phyloP scores from a whole-genome alignment of 2,888 invertebrate genomes.

The Empis livida region DNA sequence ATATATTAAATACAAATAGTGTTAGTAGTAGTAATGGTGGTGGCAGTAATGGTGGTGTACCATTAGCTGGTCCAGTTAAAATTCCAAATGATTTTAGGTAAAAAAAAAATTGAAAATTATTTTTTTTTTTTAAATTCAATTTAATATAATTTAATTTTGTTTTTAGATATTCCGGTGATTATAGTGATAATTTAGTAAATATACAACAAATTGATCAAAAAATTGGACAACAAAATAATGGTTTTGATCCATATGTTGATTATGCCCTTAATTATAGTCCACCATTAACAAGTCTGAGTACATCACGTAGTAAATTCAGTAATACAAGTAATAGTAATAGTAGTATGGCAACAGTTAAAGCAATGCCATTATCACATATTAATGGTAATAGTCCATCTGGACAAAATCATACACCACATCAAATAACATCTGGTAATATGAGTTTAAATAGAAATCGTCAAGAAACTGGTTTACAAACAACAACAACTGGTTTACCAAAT shows the following conservation, averaged over 20 bases:
- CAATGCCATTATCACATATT: conserved; percentile 14
- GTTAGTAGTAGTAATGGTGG: conserved; percentile 3
- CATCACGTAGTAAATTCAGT: conserved; percentile 29
- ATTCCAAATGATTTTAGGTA: conserved; percentile 49
- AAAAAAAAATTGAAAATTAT: background rate
- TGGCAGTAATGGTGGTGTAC: conserved; percentile 43
- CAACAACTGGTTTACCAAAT: conserved; percentile 30
- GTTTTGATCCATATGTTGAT: conserved; percentile 79
- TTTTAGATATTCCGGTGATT: conserved; percentile 31
- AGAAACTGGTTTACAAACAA: conserved; percentile 34
- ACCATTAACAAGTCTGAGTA: conserved; percentile 40
- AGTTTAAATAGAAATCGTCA: conserved; percentile 29
- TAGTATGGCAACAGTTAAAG: conserved; percentile 25
- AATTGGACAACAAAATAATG: conserved; percentile 63
- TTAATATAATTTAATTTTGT: background rate
- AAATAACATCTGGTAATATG: conserved; percentile 13
- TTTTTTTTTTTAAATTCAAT: background rate
- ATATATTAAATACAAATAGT: conserved; percentile 11
- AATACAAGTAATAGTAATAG: conserved; percentile 25
- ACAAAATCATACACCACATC: background rate
- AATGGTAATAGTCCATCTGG: conserved; percentile 4
- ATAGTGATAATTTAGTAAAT: conserved; percentile 17
- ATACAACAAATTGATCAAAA: conserved; percentile 1
- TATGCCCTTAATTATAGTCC: conserved; percentile 82
- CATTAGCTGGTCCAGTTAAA: conserved; percentile 66